phyloP scores from a whole-genome alignment of 2,797 vertebrate species.

The Caiman crocodilus region DNA sequence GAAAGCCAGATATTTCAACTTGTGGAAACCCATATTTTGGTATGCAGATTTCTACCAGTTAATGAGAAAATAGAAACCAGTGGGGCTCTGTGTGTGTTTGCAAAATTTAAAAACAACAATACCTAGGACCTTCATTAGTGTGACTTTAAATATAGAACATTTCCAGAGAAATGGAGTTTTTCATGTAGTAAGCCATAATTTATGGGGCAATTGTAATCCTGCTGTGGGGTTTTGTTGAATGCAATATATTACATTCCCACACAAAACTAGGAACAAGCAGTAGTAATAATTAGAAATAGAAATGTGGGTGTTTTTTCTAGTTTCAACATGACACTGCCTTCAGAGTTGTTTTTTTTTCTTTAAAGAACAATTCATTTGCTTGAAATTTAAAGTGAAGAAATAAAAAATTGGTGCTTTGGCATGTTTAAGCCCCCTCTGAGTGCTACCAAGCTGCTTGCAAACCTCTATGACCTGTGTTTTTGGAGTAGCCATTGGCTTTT shows the following conservation, averaged over 20 bases:
- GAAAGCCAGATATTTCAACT: neutral
- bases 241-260: constrained; percentile 23
- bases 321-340: constrained; percentile 32
- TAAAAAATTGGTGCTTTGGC: neutral
- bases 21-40: neutral
- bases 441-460: no score
- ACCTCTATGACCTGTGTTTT: no score
- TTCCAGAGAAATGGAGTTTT: constrained; percentile 16
- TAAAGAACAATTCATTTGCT: neutral
- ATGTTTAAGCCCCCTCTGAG: neutral
- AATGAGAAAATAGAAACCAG: constrained; percentile 15
- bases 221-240: constrained; percentile 46
- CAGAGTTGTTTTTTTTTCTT: constrained; percentile 19
- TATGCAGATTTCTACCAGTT: constrained; percentile 5
- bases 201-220: constrained; percentile 1
- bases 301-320: constrained; percentile 51
- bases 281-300: constrained; percentile 42
- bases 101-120: neutral
- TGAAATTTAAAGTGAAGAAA: constrained; percentile 35
- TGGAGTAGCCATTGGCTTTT: no score
- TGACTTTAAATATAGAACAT: constrained; percentile 23
- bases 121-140: neutral
- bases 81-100: neutral
- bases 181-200: neutral
- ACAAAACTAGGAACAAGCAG: neutral